Conservation (phyloP, 2,888 invertebrate species). For the Cephus nigrinus region DNA sequence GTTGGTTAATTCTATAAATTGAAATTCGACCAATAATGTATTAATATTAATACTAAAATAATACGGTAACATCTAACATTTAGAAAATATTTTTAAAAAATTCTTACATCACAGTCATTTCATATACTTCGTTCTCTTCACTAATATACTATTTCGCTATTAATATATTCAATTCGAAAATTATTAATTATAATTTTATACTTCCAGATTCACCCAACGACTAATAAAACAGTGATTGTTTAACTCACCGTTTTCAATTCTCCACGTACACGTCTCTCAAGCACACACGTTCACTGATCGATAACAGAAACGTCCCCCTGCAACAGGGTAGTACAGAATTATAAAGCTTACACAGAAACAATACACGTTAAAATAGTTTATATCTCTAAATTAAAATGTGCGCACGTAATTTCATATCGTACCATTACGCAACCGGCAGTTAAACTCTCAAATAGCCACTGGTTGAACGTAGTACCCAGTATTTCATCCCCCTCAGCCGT, state of each 20-base stretch:
- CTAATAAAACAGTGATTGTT: not conserved
- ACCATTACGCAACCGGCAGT: not conserved
- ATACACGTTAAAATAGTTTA: not conserved
- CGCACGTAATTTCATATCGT: not conserved
- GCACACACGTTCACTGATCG: constrained; percentile 52
- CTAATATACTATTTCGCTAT: not conserved
- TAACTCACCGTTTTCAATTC: not conserved
- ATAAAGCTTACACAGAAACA: not conserved
- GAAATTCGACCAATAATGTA: not conserved
- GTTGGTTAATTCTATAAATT: not conserved
- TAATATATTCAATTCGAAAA: not conserved
- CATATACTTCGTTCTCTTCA: not conserved
- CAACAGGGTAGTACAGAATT: constrained; percentile 51
- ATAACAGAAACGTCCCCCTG: constrained; percentile 59
- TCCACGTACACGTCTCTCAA: not conserved
- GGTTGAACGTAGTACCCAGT: not conserved
- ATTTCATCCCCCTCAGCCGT: not conserved
- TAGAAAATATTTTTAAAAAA: not conserved
- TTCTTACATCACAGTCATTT: not conserved
- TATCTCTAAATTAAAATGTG: not conserved
- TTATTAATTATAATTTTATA: not conserved
- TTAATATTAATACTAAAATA: not conserved
- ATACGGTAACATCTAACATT: not conserved
- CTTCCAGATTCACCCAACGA: not conserved
- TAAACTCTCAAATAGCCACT: not conserved